phyloP scores from a whole-genome alignment of 2,888 invertebrate species.

The Oligia strigilis region DNA sequence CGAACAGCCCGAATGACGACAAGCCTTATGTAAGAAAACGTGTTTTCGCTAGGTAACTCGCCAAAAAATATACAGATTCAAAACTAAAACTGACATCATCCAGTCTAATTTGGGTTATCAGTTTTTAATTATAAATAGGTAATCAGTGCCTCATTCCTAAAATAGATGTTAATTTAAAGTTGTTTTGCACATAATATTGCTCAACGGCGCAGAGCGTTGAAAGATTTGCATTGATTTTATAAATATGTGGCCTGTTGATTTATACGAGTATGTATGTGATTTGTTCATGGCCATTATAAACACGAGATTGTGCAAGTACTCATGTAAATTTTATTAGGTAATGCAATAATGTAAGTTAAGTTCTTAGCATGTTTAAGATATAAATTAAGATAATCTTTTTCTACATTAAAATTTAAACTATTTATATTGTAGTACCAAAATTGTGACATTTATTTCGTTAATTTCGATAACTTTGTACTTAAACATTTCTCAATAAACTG shows the following conservation, averaged over 20 bases:
- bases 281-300: conserved; percentile 48
- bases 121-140: conserved; percentile 30
- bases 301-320: conserved; percentile 39
- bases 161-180: conserved; percentile 26
- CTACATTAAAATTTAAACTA: not conserved
- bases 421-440: not conserved
- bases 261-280: conserved; percentile 18
- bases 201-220: conserved; percentile 22
- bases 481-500: conserved; percentile 26
- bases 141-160: conserved; percentile 21
- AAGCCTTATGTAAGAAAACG: conserved; percentile 18
- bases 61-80: not conserved
- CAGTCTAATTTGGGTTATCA: conserved; percentile 33
- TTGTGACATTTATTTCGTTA: not conserved
- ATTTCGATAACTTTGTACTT: not conserved
- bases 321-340: conserved; percentile 17
- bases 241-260: conserved; percentile 43
- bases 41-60: conserved; percentile 1
- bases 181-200: conserved; percentile 23
- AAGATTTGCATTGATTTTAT: conserved; percentile 45
- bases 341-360: conserved; percentile 17
- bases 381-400: not conserved
- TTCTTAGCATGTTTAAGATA: conserved; percentile 1
- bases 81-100: conserved; percentile 25
- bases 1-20: not conserved